These are phyloP conservation scores for Sardinella longiceps DNA, from an alignment of 2,797 vertebrate genomes.

Conservation along the genomic window DNA sequence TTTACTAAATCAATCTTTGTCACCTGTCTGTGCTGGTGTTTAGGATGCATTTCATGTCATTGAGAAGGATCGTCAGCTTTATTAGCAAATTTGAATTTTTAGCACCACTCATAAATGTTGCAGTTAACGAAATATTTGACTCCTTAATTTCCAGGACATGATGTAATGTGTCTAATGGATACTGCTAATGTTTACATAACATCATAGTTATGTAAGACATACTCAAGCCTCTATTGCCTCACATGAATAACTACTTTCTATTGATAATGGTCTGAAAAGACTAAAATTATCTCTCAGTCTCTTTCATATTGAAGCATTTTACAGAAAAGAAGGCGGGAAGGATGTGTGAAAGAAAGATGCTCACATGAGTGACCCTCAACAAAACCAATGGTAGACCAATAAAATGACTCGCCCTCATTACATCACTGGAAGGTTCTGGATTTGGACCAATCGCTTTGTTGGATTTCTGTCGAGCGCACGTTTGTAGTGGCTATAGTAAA, in stretches of 20 bases:
- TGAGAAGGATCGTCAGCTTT: background rate
- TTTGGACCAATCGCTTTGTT: conserved; percentile 70
- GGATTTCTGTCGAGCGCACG: conserved; percentile 58
- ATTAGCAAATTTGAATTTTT: background rate
- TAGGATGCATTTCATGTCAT: background rate
- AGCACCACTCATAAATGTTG: background rate
- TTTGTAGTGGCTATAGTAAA: conserved; percentile 74
- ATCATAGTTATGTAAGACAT: background rate
- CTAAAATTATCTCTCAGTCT: background rate
- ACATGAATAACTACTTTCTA: background rate
- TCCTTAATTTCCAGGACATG: background rate
- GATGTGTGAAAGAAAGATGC: background rate
- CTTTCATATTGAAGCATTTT: background rate
- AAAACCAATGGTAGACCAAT: conserved; percentile 54
- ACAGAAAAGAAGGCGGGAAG: conserved; percentile 37
- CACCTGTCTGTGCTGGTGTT: background rate
- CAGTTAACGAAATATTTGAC: background rate
- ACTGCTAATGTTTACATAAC: background rate
- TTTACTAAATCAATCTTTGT: background rate
- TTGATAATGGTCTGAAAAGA: background rate
- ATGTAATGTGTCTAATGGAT: background rate
- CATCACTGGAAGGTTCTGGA: conserved; percentile 60
- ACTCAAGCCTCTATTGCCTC: background rate
- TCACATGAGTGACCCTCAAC: conserved; percentile 50
- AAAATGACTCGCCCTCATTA: conserved; percentile 47